phyloP scores from a whole-genome alignment of 2,113 vertebrate genomes.

The Tupaia chinensis region DNA sequence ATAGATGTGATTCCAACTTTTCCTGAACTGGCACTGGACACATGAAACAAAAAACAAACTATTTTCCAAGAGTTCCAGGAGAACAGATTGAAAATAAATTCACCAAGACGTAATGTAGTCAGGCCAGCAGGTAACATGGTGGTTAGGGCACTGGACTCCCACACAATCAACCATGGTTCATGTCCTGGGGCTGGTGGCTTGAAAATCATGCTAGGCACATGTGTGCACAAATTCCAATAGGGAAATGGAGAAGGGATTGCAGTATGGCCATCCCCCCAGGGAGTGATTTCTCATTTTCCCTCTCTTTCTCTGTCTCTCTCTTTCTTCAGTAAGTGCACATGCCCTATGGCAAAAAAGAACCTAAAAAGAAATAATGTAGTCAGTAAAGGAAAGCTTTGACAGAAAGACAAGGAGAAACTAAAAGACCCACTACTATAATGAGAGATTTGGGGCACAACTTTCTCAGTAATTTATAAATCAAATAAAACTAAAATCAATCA shows the following conservation, averaged over 20 bases:
- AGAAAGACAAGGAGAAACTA: not conserved
- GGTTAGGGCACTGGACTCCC: too few relatives aligned
- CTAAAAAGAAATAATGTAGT: not conserved
- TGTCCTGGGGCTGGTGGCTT: too few relatives aligned
- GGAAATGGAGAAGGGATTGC: too few relatives aligned
- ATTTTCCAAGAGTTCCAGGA: not conserved
- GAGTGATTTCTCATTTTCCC: too few relatives aligned
- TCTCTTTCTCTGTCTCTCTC: too few relatives aligned
- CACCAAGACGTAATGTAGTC: not conserved
- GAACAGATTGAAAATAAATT: not conserved
- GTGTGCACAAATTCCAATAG: too few relatives aligned
- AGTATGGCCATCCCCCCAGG: too few relatives aligned
- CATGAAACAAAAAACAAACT: not conserved
- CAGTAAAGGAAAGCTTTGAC: not conserved
- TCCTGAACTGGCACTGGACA: not conserved
- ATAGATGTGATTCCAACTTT: not conserved
- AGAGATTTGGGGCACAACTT: not conserved
- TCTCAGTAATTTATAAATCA: not conserved
- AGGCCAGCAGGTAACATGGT: not conserved
- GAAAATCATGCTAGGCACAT: too few relatives aligned
- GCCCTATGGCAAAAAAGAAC: too few relatives aligned
- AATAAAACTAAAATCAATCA: not conserved
- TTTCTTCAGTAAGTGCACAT: too few relatives aligned
- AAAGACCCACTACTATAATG: too few relatives aligned
- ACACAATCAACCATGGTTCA: too few relatives aligned